Percentiles rank a stretch among this genome's conserved stretches.
Conservation (phyloP, 2,113 vertebrate species). For the Dasyornis broadbenti region DNA sequence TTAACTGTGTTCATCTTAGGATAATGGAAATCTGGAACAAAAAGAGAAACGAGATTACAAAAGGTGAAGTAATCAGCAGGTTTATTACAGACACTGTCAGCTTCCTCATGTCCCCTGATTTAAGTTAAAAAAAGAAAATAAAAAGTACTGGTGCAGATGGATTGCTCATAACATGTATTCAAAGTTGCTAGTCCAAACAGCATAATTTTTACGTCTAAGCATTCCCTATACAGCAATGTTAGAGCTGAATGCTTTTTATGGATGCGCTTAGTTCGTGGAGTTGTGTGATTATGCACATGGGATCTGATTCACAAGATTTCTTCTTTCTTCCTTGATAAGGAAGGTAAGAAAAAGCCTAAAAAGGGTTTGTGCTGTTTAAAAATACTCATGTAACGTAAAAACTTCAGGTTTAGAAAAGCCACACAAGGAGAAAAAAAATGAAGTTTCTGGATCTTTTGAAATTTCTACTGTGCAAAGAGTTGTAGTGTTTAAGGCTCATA, state of each 20-base stretch:
- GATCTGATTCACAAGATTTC: conserved; percentile 47
- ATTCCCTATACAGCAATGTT: conserved; percentile 46
- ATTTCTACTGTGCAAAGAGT: conserved; percentile 16
- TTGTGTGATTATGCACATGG: conserved; percentile 49
- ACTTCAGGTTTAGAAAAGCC: background rate
- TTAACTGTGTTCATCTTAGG: background rate
- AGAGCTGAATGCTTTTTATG: conserved; percentile 46
- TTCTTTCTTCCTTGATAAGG: conserved; percentile 30
- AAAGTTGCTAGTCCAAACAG: conserved; percentile 52
- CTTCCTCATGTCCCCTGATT: background rate
- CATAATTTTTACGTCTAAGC: conserved; percentile 29
- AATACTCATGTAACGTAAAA: conserved; percentile 20
- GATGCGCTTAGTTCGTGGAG: background rate
- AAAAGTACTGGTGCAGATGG: background rate
- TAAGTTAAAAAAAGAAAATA: background rate
- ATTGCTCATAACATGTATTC: conserved; percentile 19
- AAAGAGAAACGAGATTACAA: background rate
- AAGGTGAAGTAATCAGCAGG: background rate
- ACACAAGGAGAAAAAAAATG: background rate
- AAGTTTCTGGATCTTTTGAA: conserved; percentile 3
- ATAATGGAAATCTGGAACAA: background rate
- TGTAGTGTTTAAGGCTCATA: conserved; percentile 40
- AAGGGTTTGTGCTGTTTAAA: conserved; percentile 24
- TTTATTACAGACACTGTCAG: background rate
- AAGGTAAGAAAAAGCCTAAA: background rate